phyloP scores from a whole-genome alignment of 1,140 invertebrate genomes.

The Apis laboriosa region DNA sequence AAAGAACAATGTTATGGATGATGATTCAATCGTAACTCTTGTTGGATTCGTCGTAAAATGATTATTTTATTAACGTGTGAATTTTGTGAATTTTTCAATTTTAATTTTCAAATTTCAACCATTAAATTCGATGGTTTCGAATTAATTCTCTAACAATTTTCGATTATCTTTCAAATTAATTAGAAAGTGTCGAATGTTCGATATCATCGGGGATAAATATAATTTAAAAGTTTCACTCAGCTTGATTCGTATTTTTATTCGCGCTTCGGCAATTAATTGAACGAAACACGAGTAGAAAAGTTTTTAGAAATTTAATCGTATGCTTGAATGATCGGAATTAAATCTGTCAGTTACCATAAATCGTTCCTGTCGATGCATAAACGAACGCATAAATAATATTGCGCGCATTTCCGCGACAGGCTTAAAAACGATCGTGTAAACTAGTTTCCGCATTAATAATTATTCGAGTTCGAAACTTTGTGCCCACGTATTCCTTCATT shows the following conservation, averaged over 20 bases:
- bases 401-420: too few relatives aligned
- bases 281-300: neutral
- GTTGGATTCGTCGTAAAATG: slow-evolving; percentile 19
- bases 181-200: too few relatives aligned
- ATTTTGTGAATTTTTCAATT: too few relatives aligned
- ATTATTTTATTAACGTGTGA: too few relatives aligned
- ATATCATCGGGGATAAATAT: too few relatives aligned
- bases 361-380: neutral
- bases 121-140: too few relatives aligned
- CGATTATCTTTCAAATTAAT: too few relatives aligned
- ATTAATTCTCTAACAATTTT: too few relatives aligned
- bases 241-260: neutral
- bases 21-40: slow-evolving; percentile 50
- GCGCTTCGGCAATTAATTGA: neutral
- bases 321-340: neutral
- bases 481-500: neutral
- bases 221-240: neutral
- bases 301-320: neutral
- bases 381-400: slow-evolving; percentile 14
- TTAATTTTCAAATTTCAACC: too few relatives aligned
- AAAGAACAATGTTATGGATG: slow-evolving; percentile 50
- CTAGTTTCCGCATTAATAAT: slow-evolving; percentile 23
- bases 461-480: neutral
- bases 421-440: neutral
- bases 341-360: neutral